Evolutionary conservation across 1,140 invertebrate species (phyloP), one percentile per base, ranked within the genome.

Genomic region (Bombus superbus): DNA sequence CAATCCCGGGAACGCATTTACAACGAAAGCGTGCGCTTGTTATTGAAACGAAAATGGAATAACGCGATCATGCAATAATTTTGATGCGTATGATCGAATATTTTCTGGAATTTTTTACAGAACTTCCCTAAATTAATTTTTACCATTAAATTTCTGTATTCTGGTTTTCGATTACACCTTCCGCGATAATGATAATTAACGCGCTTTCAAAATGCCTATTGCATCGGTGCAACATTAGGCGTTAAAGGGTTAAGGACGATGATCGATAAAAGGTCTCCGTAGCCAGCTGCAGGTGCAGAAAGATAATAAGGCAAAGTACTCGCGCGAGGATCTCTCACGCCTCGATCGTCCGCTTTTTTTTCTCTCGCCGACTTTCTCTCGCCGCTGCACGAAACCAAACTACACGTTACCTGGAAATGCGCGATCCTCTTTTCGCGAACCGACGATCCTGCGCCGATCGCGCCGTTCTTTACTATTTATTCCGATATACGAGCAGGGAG

Each of bases 281-380:
- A 28, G 40, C n/a, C 25, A 10, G 35, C 13, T 83, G 74, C 81
- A 76, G 62, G 73, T 77, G 73, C 81, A 8, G 73, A 57, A 38
- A 42, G 82, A 78, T 83, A 83, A 78, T 59, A 83, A 78, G 35
- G 28, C 62, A 32, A n/a, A 74, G 80, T 82, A 57, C 18, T 5
- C 35, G 71, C 28, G 71, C 72, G 28, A 66, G 74, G 64, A 76
- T 78, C 82, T 83, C 82, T 83, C 82, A 78, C 82, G 74, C 74
- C 62, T 78, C 47, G 35, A 42, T 18, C 25, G 10, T n/a, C 8
- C 64, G 5, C 42, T 53, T 81, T 64, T 82, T 32, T 64, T 72
- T 18, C 81, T 72, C 40, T 82, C 32, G 74, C 15, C n/a, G 68
- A 83, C 81, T 77, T 71, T 83, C 74, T 78, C 47, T 68, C 47